phyloP scores from a whole-genome alignment of 2,113 vertebrate genomes.

The Charina bottae region DNA sequence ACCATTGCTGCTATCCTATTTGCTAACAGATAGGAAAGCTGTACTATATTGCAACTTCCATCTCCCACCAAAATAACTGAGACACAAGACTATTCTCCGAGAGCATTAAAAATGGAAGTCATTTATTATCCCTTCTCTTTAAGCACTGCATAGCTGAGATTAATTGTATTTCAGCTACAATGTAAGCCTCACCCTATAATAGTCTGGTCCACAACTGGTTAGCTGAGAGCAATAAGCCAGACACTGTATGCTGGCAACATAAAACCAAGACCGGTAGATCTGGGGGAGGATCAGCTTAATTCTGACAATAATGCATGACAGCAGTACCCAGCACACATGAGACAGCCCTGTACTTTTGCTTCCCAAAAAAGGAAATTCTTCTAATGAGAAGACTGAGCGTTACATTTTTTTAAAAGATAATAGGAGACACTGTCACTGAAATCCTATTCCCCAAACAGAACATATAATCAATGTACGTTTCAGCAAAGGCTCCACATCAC shows the following conservation, averaged over 20 bases:
- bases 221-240: conserved; percentile 2
- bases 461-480: conserved; percentile 4
- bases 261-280: neutral
- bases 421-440: conserved; percentile 34
- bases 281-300: conserved; percentile 14
- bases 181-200: neutral
- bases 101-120: neutral
- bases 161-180: neutral
- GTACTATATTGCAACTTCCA: neutral
- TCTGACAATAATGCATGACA: neutral
- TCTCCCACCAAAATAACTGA: neutral
- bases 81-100: neutral
- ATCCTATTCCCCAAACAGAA: conserved; percentile 25
- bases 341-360: neutral
- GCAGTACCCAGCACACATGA: neutral
- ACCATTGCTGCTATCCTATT: neutral
- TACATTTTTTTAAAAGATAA: conserved; percentile 29
- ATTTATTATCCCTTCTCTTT: neutral
- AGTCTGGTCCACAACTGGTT: conserved; percentile 8
- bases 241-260: neutral
- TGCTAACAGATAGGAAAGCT: neutral
- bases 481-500: neutral
- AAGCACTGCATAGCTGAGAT: neutral
- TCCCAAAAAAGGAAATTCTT: conserved; percentile 31
- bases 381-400: neutral